Percentiles rank a stretch among this genome's conserved stretches.
Evolutionary conservation across 2,113 vertebrate species (phyloP).

Genomic region (Tragelaphus scriptus): DNA sequence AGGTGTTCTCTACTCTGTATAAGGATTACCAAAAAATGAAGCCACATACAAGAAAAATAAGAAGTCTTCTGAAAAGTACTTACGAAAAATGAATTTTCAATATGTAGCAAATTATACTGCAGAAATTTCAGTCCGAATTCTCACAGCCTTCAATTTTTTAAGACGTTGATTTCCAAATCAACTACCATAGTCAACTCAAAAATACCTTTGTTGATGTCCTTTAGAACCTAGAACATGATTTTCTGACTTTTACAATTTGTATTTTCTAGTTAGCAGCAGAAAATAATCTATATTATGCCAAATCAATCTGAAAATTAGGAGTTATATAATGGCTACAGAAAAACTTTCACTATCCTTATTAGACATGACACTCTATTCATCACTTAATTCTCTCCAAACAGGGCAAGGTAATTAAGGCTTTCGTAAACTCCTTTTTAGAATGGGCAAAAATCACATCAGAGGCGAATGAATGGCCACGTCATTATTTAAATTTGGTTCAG

Average conservation of each 20-base stretch:
- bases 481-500: background rate
- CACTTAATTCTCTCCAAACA: background rate
- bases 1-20: constrained; percentile 74
- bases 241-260: background rate
- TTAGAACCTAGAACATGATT: background rate
- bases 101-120: background rate
- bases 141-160: background rate
- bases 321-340: background rate
- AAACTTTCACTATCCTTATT: background rate
- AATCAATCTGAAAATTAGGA: background rate
- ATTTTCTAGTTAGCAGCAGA: background rate
- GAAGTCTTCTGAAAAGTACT: background rate
- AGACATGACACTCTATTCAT: background rate
- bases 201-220: background rate
- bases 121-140: background rate
- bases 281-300: background rate
- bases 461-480: background rate
- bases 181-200: background rate
- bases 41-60: background rate
- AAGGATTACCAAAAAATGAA: constrained; percentile 71
- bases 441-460: background rate
- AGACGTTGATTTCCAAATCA: background rate
- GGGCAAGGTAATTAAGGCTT: background rate
- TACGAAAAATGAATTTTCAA: background rate
- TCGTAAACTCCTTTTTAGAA: background rate